phyloP scores from a whole-genome alignment of 1,140 invertebrate genomes.

The Drosophila bipectinata region DNA sequence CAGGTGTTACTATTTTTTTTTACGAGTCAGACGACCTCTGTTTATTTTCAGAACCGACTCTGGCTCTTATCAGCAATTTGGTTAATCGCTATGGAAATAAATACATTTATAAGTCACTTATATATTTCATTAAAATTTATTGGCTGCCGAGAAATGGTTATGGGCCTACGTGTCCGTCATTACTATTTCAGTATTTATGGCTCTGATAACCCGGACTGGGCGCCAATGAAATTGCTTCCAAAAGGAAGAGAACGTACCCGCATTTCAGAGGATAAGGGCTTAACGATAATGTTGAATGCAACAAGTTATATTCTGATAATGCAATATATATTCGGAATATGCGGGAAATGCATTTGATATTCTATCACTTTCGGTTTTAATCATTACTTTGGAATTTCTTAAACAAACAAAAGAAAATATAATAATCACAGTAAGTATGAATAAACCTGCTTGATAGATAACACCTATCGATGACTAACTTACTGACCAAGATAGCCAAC shows the following conservation, averaged over 20 bases:
- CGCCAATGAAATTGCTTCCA: slow-evolving; percentile 10
- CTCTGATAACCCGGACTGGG: slow-evolving; percentile 40
- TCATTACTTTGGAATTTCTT: not conserved
- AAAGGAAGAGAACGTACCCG: slow-evolving; percentile 1
- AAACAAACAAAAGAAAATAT: not conserved
- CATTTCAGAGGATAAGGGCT: slow-evolving; percentile 26
- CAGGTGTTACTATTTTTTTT: slow-evolving; percentile 6
- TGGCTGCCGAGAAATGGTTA: slow-evolving; percentile 47
- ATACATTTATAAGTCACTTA: slow-evolving; percentile 8
- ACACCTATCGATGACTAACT: not conserved
- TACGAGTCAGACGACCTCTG: slow-evolving; percentile 7
- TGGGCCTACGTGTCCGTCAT: slow-evolving; percentile 47
- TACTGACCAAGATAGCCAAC: not conserved
- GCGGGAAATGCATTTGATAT: slow-evolving; percentile 6
- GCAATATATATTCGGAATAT: not conserved
- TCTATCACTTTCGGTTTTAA: not conserved
- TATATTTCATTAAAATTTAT: slow-evolving; percentile 60
- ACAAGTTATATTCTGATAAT: slow-evolving; percentile 4
- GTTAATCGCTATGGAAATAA: slow-evolving; percentile 35
- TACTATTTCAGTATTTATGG: slow-evolving; percentile 57
- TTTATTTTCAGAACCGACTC: slow-evolving; percentile 2
- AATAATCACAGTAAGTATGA: not conserved
- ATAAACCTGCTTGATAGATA: not conserved
- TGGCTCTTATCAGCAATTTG: slow-evolving; percentile 42
- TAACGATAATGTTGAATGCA: slow-evolving; percentile 19